These are phyloP conservation scores for Scomber colias DNA, from an alignment of 2,113 vertebrate genomes.

Conservation along the genomic window DNA sequence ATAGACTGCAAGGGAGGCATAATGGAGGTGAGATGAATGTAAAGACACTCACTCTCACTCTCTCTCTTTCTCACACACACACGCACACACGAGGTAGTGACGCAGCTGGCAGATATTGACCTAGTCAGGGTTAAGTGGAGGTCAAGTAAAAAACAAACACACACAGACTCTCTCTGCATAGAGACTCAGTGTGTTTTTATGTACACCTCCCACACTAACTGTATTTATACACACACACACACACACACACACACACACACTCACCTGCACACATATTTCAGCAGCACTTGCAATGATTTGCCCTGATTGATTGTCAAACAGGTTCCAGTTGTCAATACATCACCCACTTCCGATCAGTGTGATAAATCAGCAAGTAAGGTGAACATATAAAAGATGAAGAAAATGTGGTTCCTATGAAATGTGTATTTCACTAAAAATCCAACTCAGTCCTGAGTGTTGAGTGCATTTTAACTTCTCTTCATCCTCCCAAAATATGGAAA, in stretches of 20 bases:
- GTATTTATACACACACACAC: neutral
- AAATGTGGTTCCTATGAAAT: neutral
- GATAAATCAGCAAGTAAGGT: neutral
- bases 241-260: neutral
- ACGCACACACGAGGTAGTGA: constrained; percentile 25
- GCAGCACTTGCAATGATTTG: neutral
- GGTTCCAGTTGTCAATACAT: constrained; percentile 4
- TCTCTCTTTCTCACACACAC: neutral
- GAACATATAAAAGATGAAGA: neutral
- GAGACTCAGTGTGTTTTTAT: neutral
- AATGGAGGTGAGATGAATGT: constrained; percentile 8
- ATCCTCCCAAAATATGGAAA: neutral
- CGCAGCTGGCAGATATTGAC: constrained; percentile 55
- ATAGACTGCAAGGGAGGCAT: constrained; percentile 30
- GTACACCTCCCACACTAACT: neutral
- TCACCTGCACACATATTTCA: neutral
- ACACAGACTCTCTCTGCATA: neutral
- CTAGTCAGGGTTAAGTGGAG: constrained; percentile 45
- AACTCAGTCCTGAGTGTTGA: no score
- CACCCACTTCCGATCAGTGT: neutral
- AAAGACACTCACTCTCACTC: constrained; percentile 14
- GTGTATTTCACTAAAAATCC: no score
- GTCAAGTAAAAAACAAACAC: constrained; percentile 39
- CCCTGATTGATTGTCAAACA: neutral
- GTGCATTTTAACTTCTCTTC: neutral